phyloP scores from a whole-genome alignment of 30 jellyfish, hydroid and myxozoan genomes.

The Aurelia aurita region DNA sequence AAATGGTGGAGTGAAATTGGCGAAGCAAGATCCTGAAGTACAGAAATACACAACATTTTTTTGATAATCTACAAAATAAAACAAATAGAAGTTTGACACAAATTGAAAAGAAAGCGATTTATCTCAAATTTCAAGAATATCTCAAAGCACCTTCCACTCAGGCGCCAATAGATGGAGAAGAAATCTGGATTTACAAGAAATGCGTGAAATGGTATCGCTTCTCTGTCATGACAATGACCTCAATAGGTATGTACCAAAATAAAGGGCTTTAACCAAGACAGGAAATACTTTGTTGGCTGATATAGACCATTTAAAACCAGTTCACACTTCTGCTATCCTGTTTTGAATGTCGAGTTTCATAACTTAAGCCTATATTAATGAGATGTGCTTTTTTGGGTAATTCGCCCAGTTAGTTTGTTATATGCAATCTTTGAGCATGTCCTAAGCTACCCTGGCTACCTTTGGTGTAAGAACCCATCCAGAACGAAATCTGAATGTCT shows the following conservation, averaged over 20 bases:
- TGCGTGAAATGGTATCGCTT: slow-evolving; percentile 60
- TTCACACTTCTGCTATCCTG: neutral
- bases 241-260: slow-evolving; percentile 36
- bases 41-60: neutral
- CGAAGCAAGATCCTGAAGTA: slow-evolving; percentile 7
- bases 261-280: too few relatives aligned
- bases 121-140: neutral
- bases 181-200: neutral
- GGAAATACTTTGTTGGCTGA: neutral
- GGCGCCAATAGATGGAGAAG: neutral
- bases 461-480: too few relatives aligned
- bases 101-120: slow-evolving; percentile 4
- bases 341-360: too few relatives aligned
- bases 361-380: too few relatives aligned
- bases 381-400: too few relatives aligned
- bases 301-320: neutral
- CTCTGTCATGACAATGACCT: slow-evolving; percentile 30
- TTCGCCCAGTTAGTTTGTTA: too few relatives aligned
- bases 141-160: slow-evolving; percentile 16
- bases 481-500: too few relatives aligned
- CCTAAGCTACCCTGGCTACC: too few relatives aligned
- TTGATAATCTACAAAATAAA: slow-evolving; percentile 7
- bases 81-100: slow-evolving; percentile 5
- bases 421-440: too few relatives aligned
- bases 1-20: neutral